These are phyloP conservation scores for Medauroidea extradentata DNA, from an alignment of 1,140 invertebrate species.

Conservation along the genomic window DNA sequence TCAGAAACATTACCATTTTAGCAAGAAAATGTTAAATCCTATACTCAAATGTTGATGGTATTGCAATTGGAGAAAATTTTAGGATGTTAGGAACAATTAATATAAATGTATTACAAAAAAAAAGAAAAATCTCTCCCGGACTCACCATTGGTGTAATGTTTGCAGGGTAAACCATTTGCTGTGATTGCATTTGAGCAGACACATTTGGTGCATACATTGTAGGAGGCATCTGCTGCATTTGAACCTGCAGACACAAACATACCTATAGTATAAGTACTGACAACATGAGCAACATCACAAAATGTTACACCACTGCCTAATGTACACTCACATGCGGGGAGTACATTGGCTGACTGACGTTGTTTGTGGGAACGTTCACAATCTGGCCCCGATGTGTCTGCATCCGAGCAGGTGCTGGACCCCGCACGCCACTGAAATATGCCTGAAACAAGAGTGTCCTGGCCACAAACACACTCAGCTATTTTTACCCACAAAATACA, in stretches of 20 bases:
- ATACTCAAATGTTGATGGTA: no score
- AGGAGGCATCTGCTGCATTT: neutral
- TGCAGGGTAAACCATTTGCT: neutral
- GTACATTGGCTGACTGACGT: slow-evolving; percentile 12
- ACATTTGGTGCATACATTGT: neutral
- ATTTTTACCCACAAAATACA: no score
- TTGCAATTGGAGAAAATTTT: no score
- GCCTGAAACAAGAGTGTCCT: slow-evolving; percentile 1
- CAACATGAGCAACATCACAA: neutral
- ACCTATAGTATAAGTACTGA: neutral
- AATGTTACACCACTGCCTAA: neutral
- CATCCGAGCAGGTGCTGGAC: slow-evolving; percentile 8
- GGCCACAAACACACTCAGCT: no score
- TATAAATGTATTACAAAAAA: no score
- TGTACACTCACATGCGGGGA: slow-evolving; percentile 8
- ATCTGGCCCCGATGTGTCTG: slow-evolving; percentile 8
- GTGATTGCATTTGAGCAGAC: neutral
- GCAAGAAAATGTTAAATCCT: no score
- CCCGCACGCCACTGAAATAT: neutral
- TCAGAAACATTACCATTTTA: no score
- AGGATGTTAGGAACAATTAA: no score
- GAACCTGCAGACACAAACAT: neutral
- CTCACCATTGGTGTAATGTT: neutral
- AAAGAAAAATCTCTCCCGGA: no score
- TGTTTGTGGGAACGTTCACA: slow-evolving; percentile 9